Conservation (phyloP, 2,113 vertebrate species). For the Etheostoma spectabile region DNA sequence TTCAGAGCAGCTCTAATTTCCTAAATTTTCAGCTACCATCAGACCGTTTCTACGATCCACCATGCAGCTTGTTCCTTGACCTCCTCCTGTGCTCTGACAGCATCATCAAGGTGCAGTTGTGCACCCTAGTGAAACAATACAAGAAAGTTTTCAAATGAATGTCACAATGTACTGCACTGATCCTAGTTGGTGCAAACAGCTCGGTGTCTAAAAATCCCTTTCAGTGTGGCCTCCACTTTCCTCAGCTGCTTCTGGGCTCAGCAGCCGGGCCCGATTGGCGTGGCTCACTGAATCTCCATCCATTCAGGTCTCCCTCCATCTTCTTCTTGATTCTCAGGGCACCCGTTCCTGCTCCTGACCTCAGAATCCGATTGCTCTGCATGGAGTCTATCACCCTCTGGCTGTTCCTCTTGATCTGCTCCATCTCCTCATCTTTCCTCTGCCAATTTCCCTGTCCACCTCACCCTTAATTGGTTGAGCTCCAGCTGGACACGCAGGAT, state of each 20-base stretch:
- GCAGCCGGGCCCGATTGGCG: constrained; percentile 83
- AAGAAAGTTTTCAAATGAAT: neutral
- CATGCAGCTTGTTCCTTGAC: constrained; percentile 88
- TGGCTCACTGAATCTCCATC: constrained; percentile 87
- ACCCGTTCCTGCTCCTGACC: constrained; percentile 84
- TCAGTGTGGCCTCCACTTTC: constrained; percentile 81
- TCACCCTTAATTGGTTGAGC: no score
- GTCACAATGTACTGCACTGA: neutral
- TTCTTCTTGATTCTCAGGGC: constrained; percentile 86
- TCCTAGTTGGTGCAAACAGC: neutral
- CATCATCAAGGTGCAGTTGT: constrained; percentile 90
- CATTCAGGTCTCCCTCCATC: constrained; percentile 86
- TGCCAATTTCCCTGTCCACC: no score
- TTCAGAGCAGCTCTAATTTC: constrained; percentile 86
- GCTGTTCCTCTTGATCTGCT: no score
- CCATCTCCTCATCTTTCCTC: no score
- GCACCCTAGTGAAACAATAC: constrained; percentile 81
- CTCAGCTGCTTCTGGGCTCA: constrained; percentile 88
- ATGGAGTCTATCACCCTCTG: no score
- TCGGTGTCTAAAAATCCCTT: constrained; percentile 76
- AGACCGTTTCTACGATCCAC: constrained; percentile 87
- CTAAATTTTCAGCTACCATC: constrained; percentile 85
- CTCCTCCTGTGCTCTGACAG: constrained; percentile 86
- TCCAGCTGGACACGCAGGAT: constrained; percentile 60
- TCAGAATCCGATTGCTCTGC: constrained; percentile 75